phyloP scores from a whole-genome alignment of 2,113 vertebrate genomes.

The Oxyura jamaicensis region DNA sequence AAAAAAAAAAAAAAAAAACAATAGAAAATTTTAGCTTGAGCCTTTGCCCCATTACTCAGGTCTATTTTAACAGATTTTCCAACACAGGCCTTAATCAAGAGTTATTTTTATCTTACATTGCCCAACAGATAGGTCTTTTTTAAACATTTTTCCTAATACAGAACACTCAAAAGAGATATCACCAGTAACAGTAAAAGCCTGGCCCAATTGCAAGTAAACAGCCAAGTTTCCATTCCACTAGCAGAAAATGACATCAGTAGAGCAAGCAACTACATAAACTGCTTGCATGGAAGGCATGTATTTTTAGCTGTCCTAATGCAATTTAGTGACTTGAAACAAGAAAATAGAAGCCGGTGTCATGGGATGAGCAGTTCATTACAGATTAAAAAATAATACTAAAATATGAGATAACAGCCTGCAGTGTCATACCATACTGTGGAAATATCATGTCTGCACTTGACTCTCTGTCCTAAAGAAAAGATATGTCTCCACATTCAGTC shows the following conservation, averaged over 20 bases:
- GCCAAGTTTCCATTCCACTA: neutral
- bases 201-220: neutral
- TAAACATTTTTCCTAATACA: neutral
- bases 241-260: neutral
- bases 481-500: accelerated
- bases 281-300: neutral
- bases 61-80: neutral
- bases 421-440: neutral
- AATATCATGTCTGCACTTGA: neutral
- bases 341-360: neutral
- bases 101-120: neutral
- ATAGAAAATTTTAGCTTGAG: neutral
- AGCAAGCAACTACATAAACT: neutral
- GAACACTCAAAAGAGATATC: neutral
- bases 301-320: neutral
- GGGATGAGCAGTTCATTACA: neutral
- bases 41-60: neutral
- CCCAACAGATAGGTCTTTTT: neutral
- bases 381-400: neutral
- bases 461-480: neutral
- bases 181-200: neutral
- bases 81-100: neutral
- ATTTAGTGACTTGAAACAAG: neutral
- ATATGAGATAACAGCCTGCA: neutral
- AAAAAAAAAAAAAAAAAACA: neutral